Percentiles rank a stretch among this genome's conserved stretches.
Evolutionary conservation across 30 jellyfish, hydroid and myxozoan genomes (phyloP).

Genomic region (Hydra vulgaris): DNA sequence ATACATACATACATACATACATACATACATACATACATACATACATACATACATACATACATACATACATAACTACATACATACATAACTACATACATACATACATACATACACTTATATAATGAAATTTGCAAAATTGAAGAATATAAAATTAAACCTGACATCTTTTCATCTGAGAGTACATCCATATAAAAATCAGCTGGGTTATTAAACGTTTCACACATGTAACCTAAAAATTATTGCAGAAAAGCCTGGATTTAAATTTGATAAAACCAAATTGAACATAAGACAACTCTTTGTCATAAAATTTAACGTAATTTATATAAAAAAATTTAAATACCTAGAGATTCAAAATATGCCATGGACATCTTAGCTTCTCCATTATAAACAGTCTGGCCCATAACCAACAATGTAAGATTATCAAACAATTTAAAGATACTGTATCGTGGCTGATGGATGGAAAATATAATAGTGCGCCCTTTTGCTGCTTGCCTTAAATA

Average conservation of each 20-base stretch:
- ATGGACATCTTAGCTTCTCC: constrained; percentile 47
- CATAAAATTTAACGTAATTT: no score
- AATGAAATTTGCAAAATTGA: no score
- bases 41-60: no score
- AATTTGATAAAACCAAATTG: background rate
- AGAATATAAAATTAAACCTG: background rate
- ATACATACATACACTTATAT: no score
- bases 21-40: no score
- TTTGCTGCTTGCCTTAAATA: constrained; percentile 57
- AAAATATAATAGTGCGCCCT: constrained; percentile 74
- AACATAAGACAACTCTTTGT: no score
- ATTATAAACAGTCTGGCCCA: constrained; percentile 62
- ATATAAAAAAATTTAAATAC: constrained; percentile 32
- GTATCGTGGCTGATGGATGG: constrained; percentile 93
- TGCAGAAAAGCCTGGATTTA: no score
- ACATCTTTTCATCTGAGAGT: constrained; percentile 25
- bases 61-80: no score
- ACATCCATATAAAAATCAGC: constrained; percentile 74
- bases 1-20: no score
- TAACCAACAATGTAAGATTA: constrained; percentile 48
- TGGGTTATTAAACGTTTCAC: constrained; percentile 79
- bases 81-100: no score
- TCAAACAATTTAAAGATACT: constrained; percentile 59
- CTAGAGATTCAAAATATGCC: constrained; percentile 48
- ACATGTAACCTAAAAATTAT: constrained; percentile 47